These are phyloP conservation scores for Puma concolor DNA, from an alignment of 2,113 vertebrate genomes.

Conservation along the genomic window DNA sequence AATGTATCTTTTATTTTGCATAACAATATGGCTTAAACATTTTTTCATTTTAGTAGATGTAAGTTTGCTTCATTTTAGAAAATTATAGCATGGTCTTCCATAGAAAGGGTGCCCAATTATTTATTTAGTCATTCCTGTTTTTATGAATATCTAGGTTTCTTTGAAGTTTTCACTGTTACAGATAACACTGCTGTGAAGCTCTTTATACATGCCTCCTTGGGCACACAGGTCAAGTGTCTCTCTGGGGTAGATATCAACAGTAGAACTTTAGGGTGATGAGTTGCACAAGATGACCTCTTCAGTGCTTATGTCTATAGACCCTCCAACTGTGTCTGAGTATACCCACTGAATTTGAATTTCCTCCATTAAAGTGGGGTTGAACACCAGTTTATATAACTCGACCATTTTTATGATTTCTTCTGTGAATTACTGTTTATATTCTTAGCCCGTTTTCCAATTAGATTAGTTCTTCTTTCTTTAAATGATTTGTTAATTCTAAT, in stretches of 20 bases:
- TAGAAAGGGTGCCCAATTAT: not conserved
- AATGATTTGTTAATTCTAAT: not conserved
- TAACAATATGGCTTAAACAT: not conserved
- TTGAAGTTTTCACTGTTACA: conserved; percentile 10
- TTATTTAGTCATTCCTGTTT: conserved; percentile 1
- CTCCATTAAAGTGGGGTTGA: not conserved
- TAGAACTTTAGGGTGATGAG: not conserved
- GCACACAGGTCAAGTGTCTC: not conserved
- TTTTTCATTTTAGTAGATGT: not conserved
- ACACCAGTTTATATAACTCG: not conserved
- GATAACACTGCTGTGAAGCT: not conserved
- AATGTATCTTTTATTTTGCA: not conserved
- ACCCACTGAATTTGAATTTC: not conserved
- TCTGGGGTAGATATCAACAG: not conserved
- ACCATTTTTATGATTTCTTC: conserved; percentile 21
- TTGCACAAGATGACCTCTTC: not conserved
- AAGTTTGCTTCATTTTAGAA: conserved; percentile 20
- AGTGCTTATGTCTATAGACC: not conserved
- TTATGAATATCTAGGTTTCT: conserved; percentile 15
- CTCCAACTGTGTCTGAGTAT: not conserved
- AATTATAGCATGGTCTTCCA: not conserved
- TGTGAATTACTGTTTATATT: not conserved
- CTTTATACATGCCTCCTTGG: not conserved
- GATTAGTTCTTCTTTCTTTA: not conserved
- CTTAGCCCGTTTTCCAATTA: conserved; percentile 2